Evolutionary conservation across 2,797 vertebrate species (phyloP), one percentile per base, ranked within the genome.

Genomic region (Manis pentadactyla): DNA sequence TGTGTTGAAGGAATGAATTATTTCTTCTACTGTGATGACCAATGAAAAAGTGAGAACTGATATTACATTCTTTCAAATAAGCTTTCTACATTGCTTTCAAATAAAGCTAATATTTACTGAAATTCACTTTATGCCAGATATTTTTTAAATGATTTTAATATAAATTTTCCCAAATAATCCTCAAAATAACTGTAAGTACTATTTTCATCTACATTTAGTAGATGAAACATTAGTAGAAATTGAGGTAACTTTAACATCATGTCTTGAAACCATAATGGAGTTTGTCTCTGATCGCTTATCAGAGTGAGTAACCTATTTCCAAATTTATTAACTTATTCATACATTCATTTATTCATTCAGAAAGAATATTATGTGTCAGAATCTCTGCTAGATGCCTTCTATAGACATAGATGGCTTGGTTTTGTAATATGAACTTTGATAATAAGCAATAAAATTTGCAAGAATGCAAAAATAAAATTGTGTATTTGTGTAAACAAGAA

Each of bases 61-160:
- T 74, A 73, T 66, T 82, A 63, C 6, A 87, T 49, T 78, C 51
- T 69, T 46, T 46, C 46, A 46, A 46, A 46, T 46, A 46, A 46
- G 11, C 46, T 75, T 87, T 66, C 19, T 73, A 39, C n/a, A 69
- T n/a, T 78, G 21, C 13, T 87, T 71, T 87, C 15, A 77, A 90
- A 34, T 42, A 59, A 83, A 59, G n/a, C 12, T 73, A 87, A 53
- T 79, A 59, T 51, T 88, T 92, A 19, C 10, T 64, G 19, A 82
- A 87, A 92, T 69, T 55, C 19, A 57, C 2, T 46, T 11, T 57
- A 69, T 49, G 4, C 11, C 27, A 69, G 6, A 34, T 15, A 82
- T 59, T 77, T 42, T 51, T 4, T 63, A 63, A 93, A 87, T 27
- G 46, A 88, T 34, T 89, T 92, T 68, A 69, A 88, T 88, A 92